These are phyloP conservation scores for Catajapyx aquilonaris DNA, from an alignment of 1,140 invertebrate genomes.

Conservation along the genomic window DNA sequence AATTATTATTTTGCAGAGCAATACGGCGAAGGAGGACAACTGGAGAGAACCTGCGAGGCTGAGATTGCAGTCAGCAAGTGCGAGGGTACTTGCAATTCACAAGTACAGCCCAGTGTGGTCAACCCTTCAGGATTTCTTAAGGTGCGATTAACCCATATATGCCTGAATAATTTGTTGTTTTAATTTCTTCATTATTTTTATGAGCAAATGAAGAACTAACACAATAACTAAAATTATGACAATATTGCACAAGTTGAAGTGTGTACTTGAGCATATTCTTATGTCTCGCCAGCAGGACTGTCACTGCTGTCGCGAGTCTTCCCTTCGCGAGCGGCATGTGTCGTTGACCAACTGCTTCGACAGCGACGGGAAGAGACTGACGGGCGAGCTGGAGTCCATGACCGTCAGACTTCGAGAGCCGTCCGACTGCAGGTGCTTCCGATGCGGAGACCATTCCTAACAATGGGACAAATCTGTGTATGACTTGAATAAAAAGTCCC, in stretches of 20 bases:
- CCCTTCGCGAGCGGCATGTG: slow-evolving; percentile 53
- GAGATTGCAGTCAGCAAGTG: slow-evolving; percentile 71
- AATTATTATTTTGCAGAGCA: slow-evolving; percentile 40
- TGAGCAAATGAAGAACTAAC: slow-evolving; percentile 1
- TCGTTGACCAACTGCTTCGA: slow-evolving; percentile 66
- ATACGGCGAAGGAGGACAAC: slow-evolving; percentile 54
- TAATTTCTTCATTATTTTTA: background rate
- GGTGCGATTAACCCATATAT: slow-evolving; percentile 25
- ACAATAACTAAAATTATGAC: background rate
- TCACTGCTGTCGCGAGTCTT: slow-evolving; percentile 72
- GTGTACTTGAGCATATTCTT: background rate
- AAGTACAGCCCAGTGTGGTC: slow-evolving; percentile 71
- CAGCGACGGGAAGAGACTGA: slow-evolving; percentile 54
- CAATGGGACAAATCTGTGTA: too few relatives aligned
- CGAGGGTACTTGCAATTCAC: slow-evolving; percentile 71
- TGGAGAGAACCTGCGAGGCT: slow-evolving; percentile 64
- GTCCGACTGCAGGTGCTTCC: slow-evolving; percentile 68
- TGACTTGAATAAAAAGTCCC: too few relatives aligned
- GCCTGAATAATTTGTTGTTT: background rate
- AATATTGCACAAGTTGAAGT: background rate
- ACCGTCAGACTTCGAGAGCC: slow-evolving; percentile 64
- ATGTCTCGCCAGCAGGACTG: slow-evolving; percentile 43
- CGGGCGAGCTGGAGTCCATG: slow-evolving; percentile 27
- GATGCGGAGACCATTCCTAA: slow-evolving; percentile 36
- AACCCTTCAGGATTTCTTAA: slow-evolving; percentile 73